These are phyloP conservation scores for Carassius auratus DNA, from an alignment of 2,113 vertebrate genomes.

Conservation along the genomic window DNA sequence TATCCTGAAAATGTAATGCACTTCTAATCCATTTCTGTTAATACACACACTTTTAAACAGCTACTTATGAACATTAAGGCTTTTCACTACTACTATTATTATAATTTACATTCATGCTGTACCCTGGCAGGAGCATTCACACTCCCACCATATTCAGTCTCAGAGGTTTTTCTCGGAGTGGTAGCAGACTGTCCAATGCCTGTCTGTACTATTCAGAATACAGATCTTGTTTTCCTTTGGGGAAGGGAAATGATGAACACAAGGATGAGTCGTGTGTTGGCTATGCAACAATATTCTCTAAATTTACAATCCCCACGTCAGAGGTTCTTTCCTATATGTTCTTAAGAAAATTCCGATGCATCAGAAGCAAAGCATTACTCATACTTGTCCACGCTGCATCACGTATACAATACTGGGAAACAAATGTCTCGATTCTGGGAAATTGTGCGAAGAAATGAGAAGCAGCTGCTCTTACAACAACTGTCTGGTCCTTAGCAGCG, in stretches of 20 bases:
- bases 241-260: neutral
- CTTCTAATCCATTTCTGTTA: too few species aligned
- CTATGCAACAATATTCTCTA: too few species aligned
- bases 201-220: constrained; percentile 38
- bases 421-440: neutral
- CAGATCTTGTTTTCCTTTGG: constrained; percentile 34
- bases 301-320: constrained; percentile 33
- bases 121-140: neutral
- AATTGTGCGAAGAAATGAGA: neutral
- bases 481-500: neutral
- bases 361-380: constrained; percentile 24
- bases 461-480: neutral
- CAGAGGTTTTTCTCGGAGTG: neutral
- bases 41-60: too few species aligned
- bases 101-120: neutral
- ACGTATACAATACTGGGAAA: constrained; percentile 1
- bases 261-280: neutral
- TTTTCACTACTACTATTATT: neutral
- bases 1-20: too few species aligned
- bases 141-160: neutral
- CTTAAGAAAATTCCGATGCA: neutral
- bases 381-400: neutral
- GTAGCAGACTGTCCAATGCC: constrained; percentile 21
- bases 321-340: neutral
- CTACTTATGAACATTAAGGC: too few species aligned